These are phyloP conservation scores for Lasioglossum lativentre DNA, from an alignment of 2,888 invertebrate species.

Conservation along the genomic window DNA sequence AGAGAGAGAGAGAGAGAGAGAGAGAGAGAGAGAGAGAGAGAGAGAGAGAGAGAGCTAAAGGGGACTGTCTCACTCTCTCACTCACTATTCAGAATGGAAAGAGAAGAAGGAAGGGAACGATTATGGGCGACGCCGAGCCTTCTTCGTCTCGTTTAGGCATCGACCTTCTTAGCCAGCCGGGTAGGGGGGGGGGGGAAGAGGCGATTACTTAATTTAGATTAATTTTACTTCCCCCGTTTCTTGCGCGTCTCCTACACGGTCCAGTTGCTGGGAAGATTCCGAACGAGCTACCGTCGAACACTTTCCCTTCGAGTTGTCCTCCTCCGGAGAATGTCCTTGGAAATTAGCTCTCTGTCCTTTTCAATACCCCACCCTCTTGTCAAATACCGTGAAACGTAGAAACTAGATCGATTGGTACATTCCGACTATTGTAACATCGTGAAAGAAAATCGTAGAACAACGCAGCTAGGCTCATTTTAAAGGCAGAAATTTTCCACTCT, in stretches of 20 bases:
- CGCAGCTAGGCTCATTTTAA: neutral
- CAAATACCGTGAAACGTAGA: neutral
- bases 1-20: neutral
- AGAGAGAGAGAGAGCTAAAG: neutral
- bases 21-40: neutral
- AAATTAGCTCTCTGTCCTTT: neutral
- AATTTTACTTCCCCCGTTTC: constrained; percentile 59
- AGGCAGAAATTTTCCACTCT: neutral
- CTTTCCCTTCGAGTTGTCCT: neutral
- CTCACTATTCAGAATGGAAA: constrained; percentile 15
- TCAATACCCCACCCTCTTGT: too few species aligned
- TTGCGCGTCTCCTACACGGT: constrained; percentile 22
- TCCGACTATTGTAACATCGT: neutral
- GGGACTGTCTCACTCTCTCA: neutral
- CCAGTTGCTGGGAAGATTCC: constrained; percentile 12
- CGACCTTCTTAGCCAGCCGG: constrained; percentile 32
- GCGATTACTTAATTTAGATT: constrained; percentile 73
- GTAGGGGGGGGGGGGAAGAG: too few species aligned
- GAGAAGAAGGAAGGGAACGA: constrained; percentile 16
- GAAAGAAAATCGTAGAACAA: neutral
- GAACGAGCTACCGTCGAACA: constrained; percentile 1
- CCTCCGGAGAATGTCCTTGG: neutral
- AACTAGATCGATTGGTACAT: neutral
- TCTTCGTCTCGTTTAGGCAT: constrained; percentile 30
- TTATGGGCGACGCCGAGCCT: constrained; percentile 23